These are phyloP conservation scores for Trichomycterus rosablanca DNA, from an alignment of 2,113 vertebrate species.

Conservation along the genomic window DNA sequence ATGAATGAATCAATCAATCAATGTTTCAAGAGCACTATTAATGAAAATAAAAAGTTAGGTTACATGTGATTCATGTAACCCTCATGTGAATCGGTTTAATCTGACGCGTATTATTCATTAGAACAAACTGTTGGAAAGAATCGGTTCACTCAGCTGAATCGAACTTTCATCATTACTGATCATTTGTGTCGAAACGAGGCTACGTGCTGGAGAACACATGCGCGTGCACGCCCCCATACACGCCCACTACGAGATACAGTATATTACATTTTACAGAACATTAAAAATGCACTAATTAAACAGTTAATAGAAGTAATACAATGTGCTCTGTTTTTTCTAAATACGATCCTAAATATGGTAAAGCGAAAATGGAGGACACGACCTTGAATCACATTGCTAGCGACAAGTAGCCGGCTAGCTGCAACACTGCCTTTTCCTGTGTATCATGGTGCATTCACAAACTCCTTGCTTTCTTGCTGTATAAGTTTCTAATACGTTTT, in stretches of 20 bases:
- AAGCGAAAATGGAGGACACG: slow-evolving; percentile 1
- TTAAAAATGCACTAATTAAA: neutral
- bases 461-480: neutral
- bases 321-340: neutral
- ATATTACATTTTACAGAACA: neutral
- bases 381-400: slow-evolving; percentile 18
- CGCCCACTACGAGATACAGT: neutral
- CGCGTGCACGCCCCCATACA: neutral
- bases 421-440: neutral
- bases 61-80: too few relatives aligned
- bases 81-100: too few relatives aligned
- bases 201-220: slow-evolving; percentile 45
- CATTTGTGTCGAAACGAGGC: neutral
- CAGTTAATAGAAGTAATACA: neutral
- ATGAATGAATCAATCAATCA: too few relatives aligned
- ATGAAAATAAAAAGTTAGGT: too few relatives aligned
- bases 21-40: too few relatives aligned
- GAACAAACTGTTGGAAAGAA: too few relatives aligned
- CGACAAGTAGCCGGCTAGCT: neutral
- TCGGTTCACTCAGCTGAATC: neutral
- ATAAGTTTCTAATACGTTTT: too few relatives aligned
- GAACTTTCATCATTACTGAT: neutral
- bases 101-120: too few relatives aligned
- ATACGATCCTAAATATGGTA: neutral
- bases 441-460: neutral